Evolutionary conservation across 1,140 invertebrate genomes (phyloP).

Genomic region (Zaprionus ghesquierei): DNA sequence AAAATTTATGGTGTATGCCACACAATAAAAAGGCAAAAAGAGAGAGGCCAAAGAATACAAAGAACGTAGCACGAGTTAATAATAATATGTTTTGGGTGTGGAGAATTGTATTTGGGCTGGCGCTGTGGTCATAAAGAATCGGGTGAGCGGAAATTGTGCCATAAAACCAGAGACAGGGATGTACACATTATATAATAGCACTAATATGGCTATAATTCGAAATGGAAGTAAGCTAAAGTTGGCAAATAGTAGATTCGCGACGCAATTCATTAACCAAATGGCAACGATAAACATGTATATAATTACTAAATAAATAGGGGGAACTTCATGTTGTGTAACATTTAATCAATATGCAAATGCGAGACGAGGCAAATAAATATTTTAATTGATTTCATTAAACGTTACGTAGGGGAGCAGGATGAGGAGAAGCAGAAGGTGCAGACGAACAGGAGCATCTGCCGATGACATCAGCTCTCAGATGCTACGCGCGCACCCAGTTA

Average conservation of each 20-base stretch:
- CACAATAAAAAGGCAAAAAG: slow-evolving; percentile 32
- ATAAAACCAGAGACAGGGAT: not conserved
- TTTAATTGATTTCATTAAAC: slow-evolving; percentile 76
- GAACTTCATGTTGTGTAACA: not conserved
- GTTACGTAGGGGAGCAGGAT: not conserved
- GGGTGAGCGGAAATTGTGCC: not conserved
- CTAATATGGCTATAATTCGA: not conserved
- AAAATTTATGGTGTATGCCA: slow-evolving; percentile 49
- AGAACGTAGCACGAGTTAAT: slow-evolving; percentile 17
- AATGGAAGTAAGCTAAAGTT: not conserved
- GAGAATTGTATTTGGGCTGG: slow-evolving; percentile 5
- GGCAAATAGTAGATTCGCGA: not conserved
- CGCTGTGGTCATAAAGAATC: slow-evolving; percentile 12
- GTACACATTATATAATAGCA: not conserved
- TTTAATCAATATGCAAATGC: slow-evolving; percentile 74
- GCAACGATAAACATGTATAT: not conserved
- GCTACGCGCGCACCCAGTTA: slow-evolving; percentile 4
- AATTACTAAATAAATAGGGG: not conserved
- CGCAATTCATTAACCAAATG: not conserved
- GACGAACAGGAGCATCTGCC: slow-evolving; percentile 50
- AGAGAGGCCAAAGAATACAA: not conserved
- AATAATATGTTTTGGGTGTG: not conserved
- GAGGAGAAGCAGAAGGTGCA: not conserved
- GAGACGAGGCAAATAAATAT: slow-evolving; percentile 59
- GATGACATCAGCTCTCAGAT: slow-evolving; percentile 54